phyloP scores from a whole-genome alignment of 2,113 vertebrate genomes.

The Caranx ignobilis region DNA sequence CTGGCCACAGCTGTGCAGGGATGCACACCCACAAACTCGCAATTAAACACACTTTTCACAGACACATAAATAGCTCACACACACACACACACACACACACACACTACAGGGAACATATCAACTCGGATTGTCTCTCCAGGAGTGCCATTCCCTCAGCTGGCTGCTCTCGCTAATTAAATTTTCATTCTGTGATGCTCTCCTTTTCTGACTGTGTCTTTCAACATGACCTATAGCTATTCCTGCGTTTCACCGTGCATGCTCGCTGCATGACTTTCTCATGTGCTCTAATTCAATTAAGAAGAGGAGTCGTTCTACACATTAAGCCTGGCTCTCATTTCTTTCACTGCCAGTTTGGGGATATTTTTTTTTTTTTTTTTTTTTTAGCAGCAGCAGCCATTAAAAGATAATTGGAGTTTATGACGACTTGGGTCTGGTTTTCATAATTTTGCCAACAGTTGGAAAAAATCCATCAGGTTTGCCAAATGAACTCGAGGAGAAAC shows the following conservation, averaged over 20 bases:
- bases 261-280: background rate
- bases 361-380: background rate
- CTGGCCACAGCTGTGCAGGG: slow-evolving; percentile 41
- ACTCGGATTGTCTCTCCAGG: slow-evolving; percentile 1
- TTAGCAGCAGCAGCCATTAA: background rate
- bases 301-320: background rate
- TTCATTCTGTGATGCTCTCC: slow-evolving; percentile 21
- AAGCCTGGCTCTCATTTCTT: background rate
- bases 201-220: slow-evolving; percentile 26
- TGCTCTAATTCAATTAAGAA: background rate
- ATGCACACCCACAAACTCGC: background rate
- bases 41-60: background rate
- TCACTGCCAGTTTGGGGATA: background rate
- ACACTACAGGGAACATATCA: background rate
- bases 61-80: slow-evolving; percentile 4
- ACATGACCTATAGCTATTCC: slow-evolving; percentile 8
- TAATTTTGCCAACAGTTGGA: background rate
- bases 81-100: background rate
- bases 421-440: background rate
- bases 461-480: background rate
- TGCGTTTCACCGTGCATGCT: background rate
- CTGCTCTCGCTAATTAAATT: slow-evolving; percentile 24
- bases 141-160: slow-evolving; percentile 3
- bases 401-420: background rate
- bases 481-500: background rate